A percentile compares a stretch with the other conserved stretches of the same genome.
These are phyloP conservation scores for Varanus salvator DNA, from an alignment of 2,113 vertebrate genomes.

Conservation along the genomic window DNA sequence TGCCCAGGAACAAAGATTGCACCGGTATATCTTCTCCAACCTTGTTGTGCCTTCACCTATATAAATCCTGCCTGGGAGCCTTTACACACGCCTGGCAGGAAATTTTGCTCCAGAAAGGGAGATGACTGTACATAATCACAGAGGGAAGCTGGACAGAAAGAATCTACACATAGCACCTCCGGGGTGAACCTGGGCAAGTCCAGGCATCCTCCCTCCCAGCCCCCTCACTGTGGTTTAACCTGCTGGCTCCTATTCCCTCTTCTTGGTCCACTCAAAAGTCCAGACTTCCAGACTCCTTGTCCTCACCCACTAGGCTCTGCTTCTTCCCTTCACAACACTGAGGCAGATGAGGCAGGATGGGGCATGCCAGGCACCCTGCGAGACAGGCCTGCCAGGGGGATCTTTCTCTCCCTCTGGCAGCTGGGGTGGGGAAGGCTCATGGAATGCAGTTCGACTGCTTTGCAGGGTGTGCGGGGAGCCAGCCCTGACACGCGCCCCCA, in stretches of 20 bases:
- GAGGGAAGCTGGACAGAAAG: not conserved
- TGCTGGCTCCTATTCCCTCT: not conserved
- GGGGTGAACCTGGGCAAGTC: not conserved
- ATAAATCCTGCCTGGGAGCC: not conserved
- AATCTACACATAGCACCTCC: not conserved
- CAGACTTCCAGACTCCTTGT: not conserved
- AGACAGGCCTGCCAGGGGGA: conserved; percentile 14
- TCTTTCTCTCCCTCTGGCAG: conserved; percentile 8
- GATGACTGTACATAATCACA: no score
- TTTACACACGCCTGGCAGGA: not conserved
- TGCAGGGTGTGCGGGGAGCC: conserved; percentile 8
- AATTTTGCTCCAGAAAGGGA: not conserved
- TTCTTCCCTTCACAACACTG: not conserved
- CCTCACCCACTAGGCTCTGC: not conserved
- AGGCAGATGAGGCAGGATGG: not conserved
- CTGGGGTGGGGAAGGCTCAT: not conserved
- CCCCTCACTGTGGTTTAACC: not conserved
- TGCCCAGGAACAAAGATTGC: not conserved
- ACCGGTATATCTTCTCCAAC: not conserved
- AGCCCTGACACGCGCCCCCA: conserved; percentile 38
- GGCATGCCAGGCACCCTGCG: conserved; percentile 9
- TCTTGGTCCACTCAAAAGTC: not conserved
- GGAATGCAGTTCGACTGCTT: conserved; percentile 24
- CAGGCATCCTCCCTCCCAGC: not conserved
- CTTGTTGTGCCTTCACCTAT: not conserved